Conservation (phyloP, 2,888 invertebrate genomes). For the Tineola bisselliella region DNA sequence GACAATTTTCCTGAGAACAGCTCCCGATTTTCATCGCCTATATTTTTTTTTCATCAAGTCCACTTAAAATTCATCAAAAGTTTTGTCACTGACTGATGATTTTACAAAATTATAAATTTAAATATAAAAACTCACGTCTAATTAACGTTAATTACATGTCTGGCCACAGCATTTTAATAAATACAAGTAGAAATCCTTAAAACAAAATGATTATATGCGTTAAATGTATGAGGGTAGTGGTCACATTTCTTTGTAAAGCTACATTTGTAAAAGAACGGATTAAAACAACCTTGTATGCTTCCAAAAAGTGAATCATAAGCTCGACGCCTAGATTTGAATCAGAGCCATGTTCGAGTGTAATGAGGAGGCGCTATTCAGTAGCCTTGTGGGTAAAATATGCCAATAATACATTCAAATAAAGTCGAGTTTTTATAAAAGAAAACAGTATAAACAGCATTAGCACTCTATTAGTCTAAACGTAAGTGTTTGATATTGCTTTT, state of each 20-base stretch:
- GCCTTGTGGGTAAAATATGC: constrained; percentile 10
- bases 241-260: background rate
- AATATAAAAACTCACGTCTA: no score
- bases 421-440: no score
- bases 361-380: constrained; percentile 47
- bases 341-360: constrained; percentile 51
- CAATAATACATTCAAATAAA: no score
- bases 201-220: constrained; percentile 29
- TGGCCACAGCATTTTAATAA: constrained; percentile 65
- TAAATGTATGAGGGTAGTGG: background rate
- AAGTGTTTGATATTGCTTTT: no score
- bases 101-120: no score
- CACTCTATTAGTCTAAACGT: no score
- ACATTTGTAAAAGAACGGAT: background rate
- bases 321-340: constrained; percentile 44
- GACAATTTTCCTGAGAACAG: constrained; percentile 18
- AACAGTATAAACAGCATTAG: no score
- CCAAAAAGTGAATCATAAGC: constrained; percentile 53
- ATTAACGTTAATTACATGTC: constrained; percentile 22
- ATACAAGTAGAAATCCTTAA: constrained; percentile 39
- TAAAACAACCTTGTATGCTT: background rate
- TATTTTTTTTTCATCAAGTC: background rate
- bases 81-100: no score
- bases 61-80: no score
- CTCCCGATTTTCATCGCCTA: constrained; percentile 16